A percentile compares a stretch with the other conserved stretches of the same genome.
These are phyloP conservation scores for Telmatherina bonti DNA, from an alignment of 2,797 vertebrate genomes.

Conservation along the genomic window DNA sequence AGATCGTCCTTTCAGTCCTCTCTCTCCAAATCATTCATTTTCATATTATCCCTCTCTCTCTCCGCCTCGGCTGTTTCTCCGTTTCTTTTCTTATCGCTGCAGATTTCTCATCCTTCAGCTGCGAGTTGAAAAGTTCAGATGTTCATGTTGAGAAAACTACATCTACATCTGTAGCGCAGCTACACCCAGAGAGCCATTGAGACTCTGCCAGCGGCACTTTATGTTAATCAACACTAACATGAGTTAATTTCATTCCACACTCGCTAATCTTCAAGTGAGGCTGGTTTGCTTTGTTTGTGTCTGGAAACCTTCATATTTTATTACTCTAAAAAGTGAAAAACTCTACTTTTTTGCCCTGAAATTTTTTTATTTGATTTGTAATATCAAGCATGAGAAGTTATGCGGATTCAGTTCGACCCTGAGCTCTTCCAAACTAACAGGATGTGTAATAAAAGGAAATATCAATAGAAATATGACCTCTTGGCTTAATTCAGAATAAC, in stretches of 20 bases:
- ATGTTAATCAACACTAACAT: not conserved
- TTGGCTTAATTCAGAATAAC: no score
- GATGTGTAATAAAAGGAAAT: no score
- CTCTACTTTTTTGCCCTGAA: not conserved
- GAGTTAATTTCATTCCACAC: not conserved
- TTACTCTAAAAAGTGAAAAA: not conserved
- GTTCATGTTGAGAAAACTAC: not conserved
- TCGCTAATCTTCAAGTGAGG: not conserved
- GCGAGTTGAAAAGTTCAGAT: constrained; percentile 36
- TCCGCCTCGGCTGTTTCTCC: not conserved
- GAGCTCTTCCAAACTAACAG: no score
- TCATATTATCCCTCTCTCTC: not conserved
- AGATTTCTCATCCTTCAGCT: not conserved
- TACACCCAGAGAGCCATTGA: not conserved
- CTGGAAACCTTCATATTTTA: not conserved
- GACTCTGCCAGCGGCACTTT: constrained; percentile 3
- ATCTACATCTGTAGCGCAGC: constrained; percentile 13
- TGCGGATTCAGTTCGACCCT: no score
- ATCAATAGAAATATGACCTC: no score
- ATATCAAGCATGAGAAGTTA: no score
- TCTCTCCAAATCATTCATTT: not conserved
- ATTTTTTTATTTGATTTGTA: no score
- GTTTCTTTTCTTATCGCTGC: not conserved
- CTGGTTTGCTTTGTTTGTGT: constrained; percentile 3
- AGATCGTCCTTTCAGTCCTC: not conserved